Evolutionary conservation across 2,797 vertebrate species (phyloP), one percentile per base, ranked within the genome.

Genomic region (Bovichtus diacanthus): DNA sequence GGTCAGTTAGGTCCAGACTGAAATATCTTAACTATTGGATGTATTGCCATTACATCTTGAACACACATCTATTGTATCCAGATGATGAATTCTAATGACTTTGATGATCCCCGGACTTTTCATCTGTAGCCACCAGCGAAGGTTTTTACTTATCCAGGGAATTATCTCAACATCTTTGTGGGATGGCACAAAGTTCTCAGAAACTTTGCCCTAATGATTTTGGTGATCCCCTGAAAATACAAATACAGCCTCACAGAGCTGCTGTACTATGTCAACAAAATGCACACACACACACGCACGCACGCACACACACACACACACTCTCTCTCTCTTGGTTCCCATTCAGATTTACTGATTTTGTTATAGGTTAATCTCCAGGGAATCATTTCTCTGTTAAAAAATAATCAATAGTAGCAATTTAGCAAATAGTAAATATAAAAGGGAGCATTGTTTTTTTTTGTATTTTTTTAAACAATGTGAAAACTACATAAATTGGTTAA

Each of bases 381-480:
- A 50, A 12, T 41, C 19, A 67, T 60, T 68, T 67, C 21, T 44
- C 53, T 18, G 9, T 27, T 41, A 29, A 54, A 61, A 34, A 31
- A 44, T 21, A 47, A 64, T 41, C 38, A 75, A 27, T 46, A 46
- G 10, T 6, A 15, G 34, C 16, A 66, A 66, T 23, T 59, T 60
- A 27, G 11, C 44, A 53, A 65, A 53, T 27, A 44, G 5, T 29
- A 75, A 44, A 56, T 39, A 19, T 25, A 61, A 29, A 31, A 51
- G 15, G 5, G 9, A 12, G 15, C 15, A 44, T 36, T 53, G 21
- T 41, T 29, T 54, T 31, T 27, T 38, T 47, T 11, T 6, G 1
- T 3, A 44, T 31, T 27, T 38, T 47, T 11, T 6, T 1, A 3
- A 44, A 56, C 56, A 51, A 36, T 4, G 41, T 43, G 5, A 21